Evolutionary conservation across 2,797 vertebrate species (phyloP), one percentile per base, ranked within the genome.

Genomic region (Microctenopoma lineatum): DNA sequence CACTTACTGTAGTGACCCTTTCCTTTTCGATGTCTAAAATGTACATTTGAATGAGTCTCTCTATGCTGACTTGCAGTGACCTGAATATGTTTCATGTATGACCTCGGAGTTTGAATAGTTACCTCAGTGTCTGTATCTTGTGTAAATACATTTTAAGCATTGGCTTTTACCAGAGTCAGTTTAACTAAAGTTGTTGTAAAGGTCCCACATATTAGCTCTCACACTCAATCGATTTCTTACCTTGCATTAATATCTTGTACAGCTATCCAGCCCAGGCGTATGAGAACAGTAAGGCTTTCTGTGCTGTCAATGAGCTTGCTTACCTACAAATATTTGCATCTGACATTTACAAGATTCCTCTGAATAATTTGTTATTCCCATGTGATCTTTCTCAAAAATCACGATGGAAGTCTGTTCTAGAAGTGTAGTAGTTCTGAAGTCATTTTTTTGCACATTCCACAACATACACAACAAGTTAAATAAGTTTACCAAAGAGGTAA

Each of bases 281-380:
- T 62, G 46, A 67, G 69, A 70, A 60, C 47, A 39, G 9, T 46
- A 60, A 41, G 42, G 39, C 10, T 50, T 65, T 70, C 55, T 38
- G 15, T 47, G 25, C 53, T 54, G 41, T 59, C 69, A 55, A 64
- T 45, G 39, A 38, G 51, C 58, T 63, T 15, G 25, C 45, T 50
- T 58, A 44, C 45, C 60, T 75, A 55, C 44, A 57, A 76, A 77
- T 6, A 83, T 87, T 76, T 77, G 34, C 60, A 79, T 83, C 65
- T 82, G 81, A 83, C 81, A 87, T 89, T 87, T 77, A 75, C 13
- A 68, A 65, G 38, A 66, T 79, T 80, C 51, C 46, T 12, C 46
- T 73, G 27, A 89, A 80, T 77, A 73, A 85, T 84, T 51, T 67
- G 32, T 38, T 62, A 42, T 77, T 50, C 57, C 41, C 10, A 38